A percentile compares a stretch with the other conserved stretches of the same genome.
These are phyloP conservation scores for Chloebia gouldiae DNA, from an alignment of 2,113 vertebrate genomes.

Conservation along the genomic window DNA sequence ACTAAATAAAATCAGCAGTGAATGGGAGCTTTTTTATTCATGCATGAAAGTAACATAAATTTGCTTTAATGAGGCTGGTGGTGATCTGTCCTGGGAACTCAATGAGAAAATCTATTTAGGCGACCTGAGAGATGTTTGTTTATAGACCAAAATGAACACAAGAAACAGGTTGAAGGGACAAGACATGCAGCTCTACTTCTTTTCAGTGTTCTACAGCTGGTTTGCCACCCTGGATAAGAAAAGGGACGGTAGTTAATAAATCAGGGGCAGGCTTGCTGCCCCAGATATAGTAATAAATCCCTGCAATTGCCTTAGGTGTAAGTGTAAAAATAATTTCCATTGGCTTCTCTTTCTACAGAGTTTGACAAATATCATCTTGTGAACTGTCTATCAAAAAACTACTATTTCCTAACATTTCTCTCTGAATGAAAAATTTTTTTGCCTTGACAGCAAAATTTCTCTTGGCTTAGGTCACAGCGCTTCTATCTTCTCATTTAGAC, in stretches of 20 bases:
- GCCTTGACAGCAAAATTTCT: neutral
- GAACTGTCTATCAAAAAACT: neutral
- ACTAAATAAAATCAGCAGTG: constrained; percentile 44
- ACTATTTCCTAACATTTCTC: neutral
- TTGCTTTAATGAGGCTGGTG: constrained; percentile 49
- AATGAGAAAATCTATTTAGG: constrained; percentile 26
- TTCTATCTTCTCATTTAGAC: neutral
- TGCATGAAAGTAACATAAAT: constrained; percentile 52
- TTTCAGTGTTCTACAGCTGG: neutral
- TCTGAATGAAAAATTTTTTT: neutral
- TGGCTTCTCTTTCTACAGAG: neutral
- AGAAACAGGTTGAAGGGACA: constrained; percentile 3
- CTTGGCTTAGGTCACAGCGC: neutral
- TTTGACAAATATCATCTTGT: neutral
- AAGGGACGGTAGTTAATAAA: constrained; percentile 10
- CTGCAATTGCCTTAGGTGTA: neutral
- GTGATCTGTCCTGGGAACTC: constrained; percentile 33
- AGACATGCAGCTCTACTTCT: neutral
- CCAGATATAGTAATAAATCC: neutral
- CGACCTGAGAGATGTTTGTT: constrained; percentile 52
- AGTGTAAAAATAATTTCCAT: neutral
- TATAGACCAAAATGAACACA: constrained; percentile 2
- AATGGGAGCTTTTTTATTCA: constrained; percentile 42
- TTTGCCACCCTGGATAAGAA: neutral
- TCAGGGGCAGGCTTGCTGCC: neutral